A percentile compares a stretch with the other conserved stretches of the same genome.
These are phyloP conservation scores for Sprattus sprattus DNA, from an alignment of 2,113 vertebrate genomes.

Conservation along the genomic window DNA sequence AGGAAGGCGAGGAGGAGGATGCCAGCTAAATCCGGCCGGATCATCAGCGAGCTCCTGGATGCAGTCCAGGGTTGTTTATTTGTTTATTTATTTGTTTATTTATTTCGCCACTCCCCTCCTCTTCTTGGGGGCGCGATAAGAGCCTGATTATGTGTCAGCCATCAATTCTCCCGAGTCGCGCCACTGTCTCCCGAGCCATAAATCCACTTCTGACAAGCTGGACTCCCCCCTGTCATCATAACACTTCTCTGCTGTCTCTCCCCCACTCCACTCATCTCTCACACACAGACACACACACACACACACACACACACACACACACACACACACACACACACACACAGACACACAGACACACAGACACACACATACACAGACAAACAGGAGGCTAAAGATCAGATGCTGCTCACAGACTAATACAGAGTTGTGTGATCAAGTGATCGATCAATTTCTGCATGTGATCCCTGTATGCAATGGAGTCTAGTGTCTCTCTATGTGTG, in stretches of 20 bases:
- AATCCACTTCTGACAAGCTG: constrained; percentile 62
- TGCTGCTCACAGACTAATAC: constrained; percentile 26
- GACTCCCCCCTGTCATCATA: constrained; percentile 37
- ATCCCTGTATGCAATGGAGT: neutral
- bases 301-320: neutral
- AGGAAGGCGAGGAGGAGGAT: neutral
- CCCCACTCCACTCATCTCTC: constrained; percentile 20
- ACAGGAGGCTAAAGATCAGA: constrained; percentile 19
- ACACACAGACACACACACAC: constrained; percentile 21
- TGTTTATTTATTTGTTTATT: neutral
- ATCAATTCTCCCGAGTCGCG: constrained; percentile 47
- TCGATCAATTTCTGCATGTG: constrained; percentile 41
- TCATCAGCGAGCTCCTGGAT: constrained; percentile 71
- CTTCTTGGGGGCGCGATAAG: constrained; percentile 63
- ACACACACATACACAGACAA: neutral
- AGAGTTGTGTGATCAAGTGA: constrained; percentile 64
- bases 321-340: neutral
- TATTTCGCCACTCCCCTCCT: neutral
- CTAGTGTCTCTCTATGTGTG: neutral
- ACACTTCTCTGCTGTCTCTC: constrained; percentile 32
- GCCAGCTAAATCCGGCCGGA: constrained; percentile 67
- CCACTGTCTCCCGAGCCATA: constrained; percentile 45
- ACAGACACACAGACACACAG: neutral
- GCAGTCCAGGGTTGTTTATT: constrained; percentile 64
- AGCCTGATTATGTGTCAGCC: constrained; percentile 68